These are phyloP conservation scores for Mactra quadrangularis DNA, from an alignment of 1,140 invertebrate species.

Conservation along the genomic window DNA sequence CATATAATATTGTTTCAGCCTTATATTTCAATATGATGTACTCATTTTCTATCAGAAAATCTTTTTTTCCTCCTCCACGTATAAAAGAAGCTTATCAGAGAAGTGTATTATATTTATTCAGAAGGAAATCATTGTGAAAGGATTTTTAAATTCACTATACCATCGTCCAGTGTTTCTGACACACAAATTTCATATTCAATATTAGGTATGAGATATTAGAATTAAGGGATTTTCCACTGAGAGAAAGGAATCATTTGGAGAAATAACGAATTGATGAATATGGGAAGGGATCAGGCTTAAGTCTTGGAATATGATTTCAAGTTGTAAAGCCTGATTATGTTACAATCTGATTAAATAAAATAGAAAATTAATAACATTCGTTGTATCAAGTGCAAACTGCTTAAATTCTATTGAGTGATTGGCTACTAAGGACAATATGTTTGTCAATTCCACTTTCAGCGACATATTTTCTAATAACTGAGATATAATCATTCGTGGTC, in stretches of 20 bases:
- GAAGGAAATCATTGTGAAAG: conserved; percentile 38
- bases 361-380: conserved; percentile 56
- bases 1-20: conserved; percentile 56
- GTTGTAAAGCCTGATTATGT: conserved; percentile 32
- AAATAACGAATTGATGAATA: conserved; percentile 27
- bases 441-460: no score
- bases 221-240: conserved; percentile 7
- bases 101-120: conserved; percentile 48
- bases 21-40: conserved; percentile 48
- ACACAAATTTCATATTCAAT: conserved; percentile 61
- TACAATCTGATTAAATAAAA: conserved; percentile 55
- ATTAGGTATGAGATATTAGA: conserved; percentile 60
- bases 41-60: conserved; percentile 42
- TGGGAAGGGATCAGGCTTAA: conserved; percentile 32
- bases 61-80: no score
- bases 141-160: conserved; percentile 22
- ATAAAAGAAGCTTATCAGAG: conserved; percentile 5
- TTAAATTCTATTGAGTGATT: background rate
- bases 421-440: no score
- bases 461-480: no score
- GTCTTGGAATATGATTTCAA: conserved; percentile 47
- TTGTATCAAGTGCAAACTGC: conserved; percentile 27
- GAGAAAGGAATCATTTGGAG: background rate
- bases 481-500: no score
- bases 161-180: conserved; percentile 31